A percentile compares a stretch with the other conserved stretches of the same genome.
Evolutionary conservation across 2,113 vertebrate genomes (phyloP).

Genomic region (Anolis sagrei): DNA sequence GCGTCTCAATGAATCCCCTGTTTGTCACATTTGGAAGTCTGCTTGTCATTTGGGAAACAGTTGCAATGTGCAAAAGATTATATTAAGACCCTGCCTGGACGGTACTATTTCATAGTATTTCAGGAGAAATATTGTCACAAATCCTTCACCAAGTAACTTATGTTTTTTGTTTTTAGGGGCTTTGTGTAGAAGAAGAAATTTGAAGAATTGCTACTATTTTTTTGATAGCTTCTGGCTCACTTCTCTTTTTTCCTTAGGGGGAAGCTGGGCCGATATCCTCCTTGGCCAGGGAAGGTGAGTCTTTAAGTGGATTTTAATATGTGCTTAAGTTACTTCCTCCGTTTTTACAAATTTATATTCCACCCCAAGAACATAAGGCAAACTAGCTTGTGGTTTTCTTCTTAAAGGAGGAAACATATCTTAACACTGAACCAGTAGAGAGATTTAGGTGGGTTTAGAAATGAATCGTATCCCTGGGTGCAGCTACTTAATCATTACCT

Average conservation of each 20-base stretch:
- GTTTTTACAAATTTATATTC: background rate
- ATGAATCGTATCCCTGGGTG: background rate
- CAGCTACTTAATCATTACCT: conserved; percentile 23
- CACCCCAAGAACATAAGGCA: too few relatives aligned
- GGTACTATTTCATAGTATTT: background rate
- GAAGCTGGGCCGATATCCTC: conserved; percentile 96
- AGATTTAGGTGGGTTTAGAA: conserved; percentile 25
- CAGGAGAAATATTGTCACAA: background rate
- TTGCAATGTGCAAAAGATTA: background rate
- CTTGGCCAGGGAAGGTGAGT: conserved; percentile 98
- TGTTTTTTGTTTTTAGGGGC: background rate
- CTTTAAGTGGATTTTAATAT: background rate
- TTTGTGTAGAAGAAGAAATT: conserved; percentile 11
- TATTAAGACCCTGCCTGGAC: background rate
- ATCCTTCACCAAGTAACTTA: background rate
- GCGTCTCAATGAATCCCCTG: background rate
- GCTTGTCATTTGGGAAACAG: background rate
- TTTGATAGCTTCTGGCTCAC: conserved; percentile 52
- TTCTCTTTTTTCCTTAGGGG: conserved; percentile 83
- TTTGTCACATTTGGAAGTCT: background rate
- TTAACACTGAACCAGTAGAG: background rate
- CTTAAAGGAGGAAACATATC: background rate
- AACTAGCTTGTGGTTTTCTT: background rate
- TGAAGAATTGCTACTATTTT: conserved; percentile 31
- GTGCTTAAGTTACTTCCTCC: conserved; percentile 16